Base-by-base conservation (phyloP, 2,113 vertebrate genomes). In the Prunella himalayana region DNA sequence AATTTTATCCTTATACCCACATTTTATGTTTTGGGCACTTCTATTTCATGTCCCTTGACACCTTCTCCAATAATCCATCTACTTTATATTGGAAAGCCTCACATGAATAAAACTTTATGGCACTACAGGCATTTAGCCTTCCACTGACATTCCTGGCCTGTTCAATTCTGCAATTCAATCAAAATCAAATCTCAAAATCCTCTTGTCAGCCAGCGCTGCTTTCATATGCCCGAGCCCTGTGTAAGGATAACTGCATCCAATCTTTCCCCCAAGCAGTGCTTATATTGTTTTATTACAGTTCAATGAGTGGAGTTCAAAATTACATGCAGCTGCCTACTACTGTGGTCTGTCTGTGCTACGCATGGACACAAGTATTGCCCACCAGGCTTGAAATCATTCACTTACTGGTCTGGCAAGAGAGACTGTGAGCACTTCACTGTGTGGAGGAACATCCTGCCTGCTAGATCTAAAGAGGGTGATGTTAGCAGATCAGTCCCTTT, bases 221-320 rank as follows among this genome's bases (percentile, higher is more conserved):
- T 98, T 98, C 98, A 97, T 97, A 97, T 97, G 98, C 97, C 97
- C 88, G 39, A 97, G 97, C 95, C 97, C 98, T 97, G 98, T 98
- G 97, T 96, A 97, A 97, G 97, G 98, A 98, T 97, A 98, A 98
- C 97, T 97, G 97, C 98, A 97, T 98, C 98, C 98, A 98, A 98
- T 97, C 98, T 97, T 97, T 97, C 97, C 98, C 98, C 97, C 97
- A 97, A 98, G 98, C 98, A 97, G 97, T 98, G 98, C 98, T 98
- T 98, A 98, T 98, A 98, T 98, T 98, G 98, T 98, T 99, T 99
- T 98, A 98, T 98, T 98, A 98, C 98, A 99, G 98, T 98, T 98
- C 98, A 99, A 98, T 98, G 98, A 98, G 98, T 97, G 97, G 97
- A 98, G 98, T 98, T 98, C 98, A 98, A 98, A 98, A 98, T 98